Evolutionary conservation across 1,140 invertebrate species (phyloP).

Genomic region (Tribolium castaneum): DNA sequence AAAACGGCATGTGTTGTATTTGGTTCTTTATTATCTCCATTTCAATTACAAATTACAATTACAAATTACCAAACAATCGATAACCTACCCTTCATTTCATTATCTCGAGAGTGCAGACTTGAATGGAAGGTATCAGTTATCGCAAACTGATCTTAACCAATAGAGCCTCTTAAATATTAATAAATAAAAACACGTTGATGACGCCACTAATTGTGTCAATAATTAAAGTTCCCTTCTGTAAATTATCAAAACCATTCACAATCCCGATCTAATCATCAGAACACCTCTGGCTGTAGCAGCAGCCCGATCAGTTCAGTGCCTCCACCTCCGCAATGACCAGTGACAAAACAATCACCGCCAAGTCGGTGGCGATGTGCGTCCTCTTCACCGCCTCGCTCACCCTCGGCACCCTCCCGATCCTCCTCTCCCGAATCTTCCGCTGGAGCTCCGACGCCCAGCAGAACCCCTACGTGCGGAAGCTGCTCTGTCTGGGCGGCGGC

Average conservation of each 20-base stretch:
- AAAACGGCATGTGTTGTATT: too few relatives aligned
- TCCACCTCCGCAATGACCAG: not conserved
- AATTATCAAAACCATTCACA: not conserved
- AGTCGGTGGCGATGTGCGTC: slow-evolving; percentile 77
- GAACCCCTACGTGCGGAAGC: slow-evolving; percentile 67
- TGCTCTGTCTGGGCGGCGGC: slow-evolving; percentile 90
- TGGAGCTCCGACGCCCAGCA: slow-evolving; percentile 65
- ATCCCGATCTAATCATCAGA: not conserved
- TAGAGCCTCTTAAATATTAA: not conserved
- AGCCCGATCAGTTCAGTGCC: not conserved
- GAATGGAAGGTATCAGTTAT: not conserved
- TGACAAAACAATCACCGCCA: slow-evolving; percentile 65
- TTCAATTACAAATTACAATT: too few relatives aligned
- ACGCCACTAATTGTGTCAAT: not conserved
- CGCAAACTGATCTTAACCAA: not conserved
- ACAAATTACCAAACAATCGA: not conserved
- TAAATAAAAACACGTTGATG: not conserved
- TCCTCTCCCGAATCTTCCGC: slow-evolving; percentile 72
- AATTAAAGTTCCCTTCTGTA: not conserved
- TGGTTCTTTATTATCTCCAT: too few relatives aligned
- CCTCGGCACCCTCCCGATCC: slow-evolving; percentile 76
- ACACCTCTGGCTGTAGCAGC: not conserved
- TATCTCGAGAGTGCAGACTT: not conserved
- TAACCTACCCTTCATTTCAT: not conserved
- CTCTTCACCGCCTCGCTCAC: slow-evolving; percentile 76